Evolutionary conservation across 2,888 invertebrate genomes (phyloP).

Genomic region (Caenorhabditis sp.): DNA sequence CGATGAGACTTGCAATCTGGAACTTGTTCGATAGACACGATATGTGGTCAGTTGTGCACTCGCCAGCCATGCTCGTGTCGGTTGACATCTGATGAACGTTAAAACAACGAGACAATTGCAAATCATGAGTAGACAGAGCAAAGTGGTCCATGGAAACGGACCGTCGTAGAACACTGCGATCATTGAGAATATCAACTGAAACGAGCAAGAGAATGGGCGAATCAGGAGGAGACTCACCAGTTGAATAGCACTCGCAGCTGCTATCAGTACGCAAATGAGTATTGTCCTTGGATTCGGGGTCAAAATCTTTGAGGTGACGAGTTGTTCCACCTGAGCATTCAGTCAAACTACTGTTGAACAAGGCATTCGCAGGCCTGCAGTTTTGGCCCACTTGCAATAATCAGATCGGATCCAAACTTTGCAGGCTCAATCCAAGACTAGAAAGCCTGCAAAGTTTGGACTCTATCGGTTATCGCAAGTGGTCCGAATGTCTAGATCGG

Average conservation of each 20-base stretch:
- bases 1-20: conserved; percentile 71
- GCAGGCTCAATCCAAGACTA: no score
- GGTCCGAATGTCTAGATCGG: no score
- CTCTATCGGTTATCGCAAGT: no score
- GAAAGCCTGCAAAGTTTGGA: no score
- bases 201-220: neutral
- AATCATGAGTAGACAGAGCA: conserved; percentile 68
- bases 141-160: conserved; percentile 68
- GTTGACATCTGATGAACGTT: conserved; percentile 70
- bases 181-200: conserved; percentile 75
- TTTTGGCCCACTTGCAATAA: no score
- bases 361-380: no score
- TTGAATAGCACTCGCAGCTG: conserved; percentile 75
- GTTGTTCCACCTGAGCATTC: conserved; percentile 72
- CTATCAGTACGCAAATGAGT: conserved; percentile 69
- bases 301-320: conserved; percentile 74
- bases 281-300: conserved; percentile 71
- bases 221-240: conserved; percentile 56
- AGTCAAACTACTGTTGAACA: no score
- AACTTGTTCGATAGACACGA: no score
- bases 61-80: conserved; percentile 71
- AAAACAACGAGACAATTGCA: conserved; percentile 70
- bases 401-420: no score
- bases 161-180: conserved; percentile 78
- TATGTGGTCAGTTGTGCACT: no score